Conservation (phyloP, 2,797 vertebrate species). For the Nannoperca obscura region DNA sequence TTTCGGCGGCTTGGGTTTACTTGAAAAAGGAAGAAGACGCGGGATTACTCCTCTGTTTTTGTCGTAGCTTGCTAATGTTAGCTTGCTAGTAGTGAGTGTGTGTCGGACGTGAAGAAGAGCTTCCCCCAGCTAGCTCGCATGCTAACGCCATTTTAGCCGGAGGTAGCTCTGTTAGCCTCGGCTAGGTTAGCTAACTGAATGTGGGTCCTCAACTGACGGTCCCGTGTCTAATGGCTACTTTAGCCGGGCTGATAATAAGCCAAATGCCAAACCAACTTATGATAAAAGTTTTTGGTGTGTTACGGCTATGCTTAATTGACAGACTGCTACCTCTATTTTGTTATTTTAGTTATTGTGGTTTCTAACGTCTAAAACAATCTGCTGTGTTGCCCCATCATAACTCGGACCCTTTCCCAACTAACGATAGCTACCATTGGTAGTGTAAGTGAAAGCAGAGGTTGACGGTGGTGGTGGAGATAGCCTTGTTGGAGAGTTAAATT, state of each 20-base stretch:
- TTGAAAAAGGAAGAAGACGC: conserved; percentile 31
- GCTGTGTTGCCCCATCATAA: conserved; percentile 71
- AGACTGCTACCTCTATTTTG: not conserved
- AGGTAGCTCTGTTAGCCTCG: conserved; percentile 70
- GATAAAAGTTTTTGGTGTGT: conserved; percentile 69
- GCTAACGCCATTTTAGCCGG: conserved; percentile 79
- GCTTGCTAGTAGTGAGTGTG: conserved; percentile 71
- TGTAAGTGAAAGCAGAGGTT: conserved; percentile 47
- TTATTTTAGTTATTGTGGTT: conserved; percentile 38
- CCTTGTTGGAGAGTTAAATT: conserved; percentile 46
- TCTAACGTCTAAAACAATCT: conserved; percentile 38
- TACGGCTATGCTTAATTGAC: conserved; percentile 4
- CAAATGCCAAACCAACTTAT: conserved; percentile 52
- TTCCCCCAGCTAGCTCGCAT: conserved; percentile 67
- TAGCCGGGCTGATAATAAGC: conserved; percentile 35
- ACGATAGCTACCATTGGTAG: conserved; percentile 30
- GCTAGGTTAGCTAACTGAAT: conserved; percentile 62
- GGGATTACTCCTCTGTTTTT: conserved; percentile 81
- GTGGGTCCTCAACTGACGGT: conserved; percentile 68
- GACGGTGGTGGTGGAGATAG: conserved; percentile 31
- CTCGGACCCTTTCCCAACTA: conserved; percentile 52
- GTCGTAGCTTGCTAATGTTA: conserved; percentile 81
- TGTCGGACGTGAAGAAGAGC: conserved; percentile 75
- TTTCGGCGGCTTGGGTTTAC: conserved; percentile 27
- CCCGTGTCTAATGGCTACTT: conserved; percentile 69